Conservation (phyloP, 2,797 vertebrate species). For the Lithobates pipiens region DNA sequence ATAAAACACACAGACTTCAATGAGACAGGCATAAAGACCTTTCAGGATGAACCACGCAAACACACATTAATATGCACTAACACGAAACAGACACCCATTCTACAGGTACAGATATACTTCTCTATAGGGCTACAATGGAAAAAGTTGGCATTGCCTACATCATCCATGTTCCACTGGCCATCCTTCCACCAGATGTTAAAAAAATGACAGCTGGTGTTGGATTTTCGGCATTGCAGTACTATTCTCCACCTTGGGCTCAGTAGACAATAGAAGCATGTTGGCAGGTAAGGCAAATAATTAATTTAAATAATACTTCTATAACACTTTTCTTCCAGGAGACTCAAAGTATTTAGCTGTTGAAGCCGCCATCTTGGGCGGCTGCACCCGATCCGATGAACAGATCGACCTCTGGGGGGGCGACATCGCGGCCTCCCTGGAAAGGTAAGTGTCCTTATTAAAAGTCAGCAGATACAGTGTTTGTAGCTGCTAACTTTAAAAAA, state of each 20-base stretch:
- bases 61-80: not conserved
- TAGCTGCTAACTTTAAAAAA: no score
- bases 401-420: no score
- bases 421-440: no score
- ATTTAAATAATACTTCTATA: no score
- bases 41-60: constrained; percentile 1
- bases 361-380: no score
- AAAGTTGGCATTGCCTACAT: not conserved
- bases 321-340: no score
- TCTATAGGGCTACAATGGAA: not conserved
- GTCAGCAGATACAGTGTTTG: no score
- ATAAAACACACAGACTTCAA: not conserved
- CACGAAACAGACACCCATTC: not conserved
- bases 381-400: no score
- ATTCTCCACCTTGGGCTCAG: not conserved
- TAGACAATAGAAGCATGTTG: not conserved
- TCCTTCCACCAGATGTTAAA: not conserved
- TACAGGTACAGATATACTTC: not conserved
- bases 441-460: no score
- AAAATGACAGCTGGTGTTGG: no score
- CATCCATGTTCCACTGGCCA: not conserved
- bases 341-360: no score
- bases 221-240: not conserved
- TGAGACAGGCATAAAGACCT: constrained; percentile 48
- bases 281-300: no score